A percentile compares a stretch with the other conserved stretches of the same genome.
These are phyloP conservation scores for Dysdera silvatica DNA, from an alignment of 1,140 invertebrate species.

Conservation along the genomic window DNA sequence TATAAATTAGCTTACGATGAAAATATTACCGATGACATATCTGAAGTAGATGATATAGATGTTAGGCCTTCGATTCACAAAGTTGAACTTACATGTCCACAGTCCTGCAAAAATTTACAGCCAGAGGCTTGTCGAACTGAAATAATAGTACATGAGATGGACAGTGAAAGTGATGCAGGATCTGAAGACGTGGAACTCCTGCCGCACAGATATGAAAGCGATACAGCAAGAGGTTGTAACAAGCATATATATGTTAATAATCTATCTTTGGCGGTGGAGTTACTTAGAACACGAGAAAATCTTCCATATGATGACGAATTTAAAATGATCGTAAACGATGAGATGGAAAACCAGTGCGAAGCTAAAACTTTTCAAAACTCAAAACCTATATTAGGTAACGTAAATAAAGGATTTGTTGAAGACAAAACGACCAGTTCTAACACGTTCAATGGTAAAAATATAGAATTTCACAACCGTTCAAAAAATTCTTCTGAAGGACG, in stretches of 20 bases:
- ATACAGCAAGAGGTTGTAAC: neutral
- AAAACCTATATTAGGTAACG: neutral
- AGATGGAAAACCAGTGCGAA: neutral
- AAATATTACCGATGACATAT: slow-evolving; percentile 10
- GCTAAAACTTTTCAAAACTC: neutral
- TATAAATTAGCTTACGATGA: slow-evolving; percentile 28
- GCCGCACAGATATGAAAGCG: slow-evolving; percentile 29
- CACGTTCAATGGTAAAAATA: neutral
- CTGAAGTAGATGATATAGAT: neutral
- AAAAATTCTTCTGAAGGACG: neutral
- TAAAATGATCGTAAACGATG: slow-evolving; percentile 18
- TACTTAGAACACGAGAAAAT: slow-evolving; percentile 27
- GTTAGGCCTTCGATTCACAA: slow-evolving; percentile 7
- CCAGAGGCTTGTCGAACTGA: slow-evolving; percentile 16
- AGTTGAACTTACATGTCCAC: neutral
- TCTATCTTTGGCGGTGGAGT: slow-evolving; percentile 31
- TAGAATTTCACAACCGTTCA: too few species aligned
- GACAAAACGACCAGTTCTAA: too few species aligned
- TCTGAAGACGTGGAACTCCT: slow-evolving; percentile 32
- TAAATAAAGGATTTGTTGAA: slow-evolving; percentile 19
- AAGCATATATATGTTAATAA: slow-evolving; percentile 31
- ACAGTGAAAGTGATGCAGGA: slow-evolving; percentile 29
- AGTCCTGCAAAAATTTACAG: neutral
- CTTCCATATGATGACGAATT: slow-evolving; percentile 33
- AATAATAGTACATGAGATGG: slow-evolving; percentile 30